Evolutionary conservation across 2,797 vertebrate species (phyloP), one percentile per base, ranked within the genome.

Genomic region (Nannoperca obscura): DNA sequence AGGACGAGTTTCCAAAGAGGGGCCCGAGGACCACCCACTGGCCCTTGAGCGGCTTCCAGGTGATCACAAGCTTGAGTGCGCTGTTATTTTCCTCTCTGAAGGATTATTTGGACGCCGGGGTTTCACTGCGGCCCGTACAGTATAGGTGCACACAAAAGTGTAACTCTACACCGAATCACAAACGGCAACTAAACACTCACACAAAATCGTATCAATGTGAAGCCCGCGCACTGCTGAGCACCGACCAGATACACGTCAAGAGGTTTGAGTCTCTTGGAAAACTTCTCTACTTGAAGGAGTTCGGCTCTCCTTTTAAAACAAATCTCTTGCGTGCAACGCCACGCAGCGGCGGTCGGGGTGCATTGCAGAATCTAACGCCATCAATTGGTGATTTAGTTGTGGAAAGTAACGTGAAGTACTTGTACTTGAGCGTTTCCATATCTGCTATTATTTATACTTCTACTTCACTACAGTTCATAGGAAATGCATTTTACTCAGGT

Each of bases 1-100:
- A 38, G 64, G 75, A 65, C 36, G 36, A 61, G 72, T 70, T 66
- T 69, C 71, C 82, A 84, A 85, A 52, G 57, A 32, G 66, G 36
- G 78, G 86, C 76, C 79, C 77, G 67, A 42, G 85, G 82, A 86
- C 87, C 85, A 78, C 72, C 81, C 81, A 69, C 65, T 1, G 79
- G 82, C 69, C 82, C 47, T 8, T 19, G 50, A 61, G 55, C 11
- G 5, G 67, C 57, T 67, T 74, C 72, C 80, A 92, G 83, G 84
- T 88, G 55, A 78, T 71, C 60, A 36, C 17, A 24, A 14, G 3
- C 10, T 34, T 4, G 24, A 55, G 30, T 34, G 49, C 15, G 27
- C 57, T 10, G 12, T 46, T 27, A 11, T 71, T 20, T 49, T 22
- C 5, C 13, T 1, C 5, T 42, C 7, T 36, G 11, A n/a, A 27